Conservation (phyloP, 2,888 invertebrate genomes). For the Eueremaeus valkanovi region DNA sequence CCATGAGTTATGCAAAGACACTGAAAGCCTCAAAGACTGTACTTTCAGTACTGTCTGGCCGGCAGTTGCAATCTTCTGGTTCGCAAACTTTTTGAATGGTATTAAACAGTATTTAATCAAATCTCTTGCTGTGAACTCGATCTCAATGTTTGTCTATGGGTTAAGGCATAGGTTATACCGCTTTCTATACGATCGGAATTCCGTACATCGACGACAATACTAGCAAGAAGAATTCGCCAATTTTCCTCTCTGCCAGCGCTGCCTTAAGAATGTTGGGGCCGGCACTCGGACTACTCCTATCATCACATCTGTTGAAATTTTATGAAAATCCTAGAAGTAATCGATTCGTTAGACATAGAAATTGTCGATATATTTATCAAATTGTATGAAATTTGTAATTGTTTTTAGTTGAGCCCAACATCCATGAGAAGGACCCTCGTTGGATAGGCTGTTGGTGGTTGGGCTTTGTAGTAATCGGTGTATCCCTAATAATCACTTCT, state of each 20-base stretch:
- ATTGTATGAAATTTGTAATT: neutral
- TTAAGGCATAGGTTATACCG: conserved; percentile 44
- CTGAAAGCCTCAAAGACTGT: too few species aligned
- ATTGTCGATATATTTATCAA: too few species aligned
- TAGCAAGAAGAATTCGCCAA: conserved; percentile 43
- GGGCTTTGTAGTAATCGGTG: conserved; percentile 48
- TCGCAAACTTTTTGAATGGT: too few species aligned
- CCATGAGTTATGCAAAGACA: too few species aligned
- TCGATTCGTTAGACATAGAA: conserved; percentile 45
- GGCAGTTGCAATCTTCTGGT: too few species aligned
- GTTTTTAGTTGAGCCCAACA: conserved; percentile 45
- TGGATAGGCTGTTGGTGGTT: conserved; percentile 49
- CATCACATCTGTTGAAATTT: conserved; percentile 44
- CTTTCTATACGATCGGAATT: conserved; percentile 44
- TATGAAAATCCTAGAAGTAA: conserved; percentile 47
- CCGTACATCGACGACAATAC: conserved; percentile 46
- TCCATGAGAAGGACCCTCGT: conserved; percentile 46
- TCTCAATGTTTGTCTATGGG: too few species aligned
- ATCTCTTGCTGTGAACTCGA: too few species aligned
- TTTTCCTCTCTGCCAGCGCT: conserved; percentile 44
- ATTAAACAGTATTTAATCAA: too few species aligned
- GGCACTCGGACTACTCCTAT: conserved; percentile 45
- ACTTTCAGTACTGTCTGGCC: too few species aligned
- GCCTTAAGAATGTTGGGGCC: conserved; percentile 46
- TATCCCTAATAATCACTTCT: too few species aligned